Evolutionary conservation across 2,797 vertebrate species (phyloP).

Genomic region (Sebastes melanostomus): DNA sequence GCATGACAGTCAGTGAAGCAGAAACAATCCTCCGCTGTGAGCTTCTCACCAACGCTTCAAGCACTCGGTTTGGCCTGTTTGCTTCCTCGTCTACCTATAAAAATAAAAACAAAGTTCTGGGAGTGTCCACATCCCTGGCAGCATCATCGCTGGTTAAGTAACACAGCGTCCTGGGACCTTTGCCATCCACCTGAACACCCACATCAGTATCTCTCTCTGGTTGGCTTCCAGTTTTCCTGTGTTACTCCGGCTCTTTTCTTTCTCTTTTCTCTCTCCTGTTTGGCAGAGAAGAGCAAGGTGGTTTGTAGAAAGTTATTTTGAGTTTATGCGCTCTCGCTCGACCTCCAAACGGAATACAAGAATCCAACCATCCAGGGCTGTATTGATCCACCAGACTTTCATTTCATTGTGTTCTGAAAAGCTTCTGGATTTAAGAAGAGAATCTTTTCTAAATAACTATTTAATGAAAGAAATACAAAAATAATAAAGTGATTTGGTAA

Average conservation of each 20-base stretch:
- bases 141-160: constrained; percentile 46
- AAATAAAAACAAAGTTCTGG: constrained; percentile 2
- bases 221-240: constrained; percentile 35
- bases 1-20: constrained; percentile 10
- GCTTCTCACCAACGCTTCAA: constrained; percentile 9
- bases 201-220: constrained; percentile 42
- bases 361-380: neutral
- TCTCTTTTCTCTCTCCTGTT: constrained; percentile 17
- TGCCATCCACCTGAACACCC: constrained; percentile 67
- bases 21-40: constrained; percentile 35
- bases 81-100: constrained; percentile 15
- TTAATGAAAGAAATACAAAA: constrained; percentile 26
- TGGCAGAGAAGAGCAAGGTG: constrained; percentile 55
- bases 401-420: neutral
- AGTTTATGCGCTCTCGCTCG: constrained; percentile 21
- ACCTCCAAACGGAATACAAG: constrained; percentile 26
- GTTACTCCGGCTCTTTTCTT: constrained; percentile 12
- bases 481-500: neutral
- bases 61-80: constrained; percentile 16
- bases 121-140: constrained; percentile 44
- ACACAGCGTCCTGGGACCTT: constrained; percentile 55
- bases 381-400: constrained; percentile 21
- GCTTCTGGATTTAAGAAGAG: neutral
- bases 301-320: constrained; percentile 54
- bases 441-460: neutral